These are phyloP conservation scores for Diabrotica balteata DNA, from an alignment of 2,888 invertebrate species.

Conservation along the genomic window DNA sequence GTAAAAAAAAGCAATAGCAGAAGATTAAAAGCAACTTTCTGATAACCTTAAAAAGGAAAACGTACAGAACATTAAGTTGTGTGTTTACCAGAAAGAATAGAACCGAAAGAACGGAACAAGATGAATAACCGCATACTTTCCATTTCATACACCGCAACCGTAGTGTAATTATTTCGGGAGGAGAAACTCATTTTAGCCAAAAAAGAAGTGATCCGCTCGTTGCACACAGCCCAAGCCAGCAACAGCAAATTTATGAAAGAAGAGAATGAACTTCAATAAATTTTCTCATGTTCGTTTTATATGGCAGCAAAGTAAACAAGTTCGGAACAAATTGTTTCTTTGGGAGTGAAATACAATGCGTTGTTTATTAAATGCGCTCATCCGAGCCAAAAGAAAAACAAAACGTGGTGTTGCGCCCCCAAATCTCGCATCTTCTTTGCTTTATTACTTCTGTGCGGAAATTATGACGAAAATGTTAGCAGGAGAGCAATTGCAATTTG, in stretches of 20 bases:
- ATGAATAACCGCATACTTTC: constrained; percentile 9
- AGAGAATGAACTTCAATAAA: constrained; percentile 27
- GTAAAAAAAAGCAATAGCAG: no score
- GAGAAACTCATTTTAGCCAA: constrained; percentile 13
- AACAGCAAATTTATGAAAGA: constrained; percentile 27
- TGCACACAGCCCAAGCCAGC: constrained; percentile 13
- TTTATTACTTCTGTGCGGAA: constrained; percentile 4
- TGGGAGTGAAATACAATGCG: constrained; percentile 24
- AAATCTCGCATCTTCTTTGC: background rate
- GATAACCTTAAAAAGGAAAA: no score
- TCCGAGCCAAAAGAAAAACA: constrained; percentile 4
- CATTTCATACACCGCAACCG: constrained; percentile 5
- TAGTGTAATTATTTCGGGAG: constrained; percentile 11
- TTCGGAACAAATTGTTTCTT: constrained; percentile 29
- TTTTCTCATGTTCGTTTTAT: constrained; percentile 23
- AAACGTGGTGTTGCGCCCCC: background rate
- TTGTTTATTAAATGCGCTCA: constrained; percentile 17
- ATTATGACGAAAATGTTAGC: background rate
- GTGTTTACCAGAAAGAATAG: no score
- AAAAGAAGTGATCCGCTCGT: constrained; percentile 9
- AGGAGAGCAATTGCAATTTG: background rate
- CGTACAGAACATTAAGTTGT: no score
- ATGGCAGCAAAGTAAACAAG: constrained; percentile 25
- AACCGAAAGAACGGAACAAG: background rate
- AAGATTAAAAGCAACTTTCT: no score